phyloP scores from a whole-genome alignment of 1,140 invertebrate species.

The Caerostris darwini region DNA sequence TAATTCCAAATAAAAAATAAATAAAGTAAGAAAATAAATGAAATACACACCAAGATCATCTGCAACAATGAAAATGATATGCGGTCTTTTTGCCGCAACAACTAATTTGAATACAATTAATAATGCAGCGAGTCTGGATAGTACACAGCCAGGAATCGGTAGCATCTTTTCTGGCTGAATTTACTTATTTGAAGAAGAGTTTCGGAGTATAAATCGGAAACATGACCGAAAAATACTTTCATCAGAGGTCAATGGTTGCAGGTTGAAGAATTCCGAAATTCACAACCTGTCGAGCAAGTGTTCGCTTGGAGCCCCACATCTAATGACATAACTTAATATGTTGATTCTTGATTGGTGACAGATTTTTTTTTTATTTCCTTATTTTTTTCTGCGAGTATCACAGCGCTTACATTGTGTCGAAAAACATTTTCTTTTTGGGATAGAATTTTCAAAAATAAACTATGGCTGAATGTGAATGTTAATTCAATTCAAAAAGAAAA shows the following conservation, averaged over 20 bases:
- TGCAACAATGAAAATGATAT: constrained; percentile 80
- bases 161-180: background rate
- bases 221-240: background rate
- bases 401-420: too few relatives aligned
- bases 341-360: background rate
- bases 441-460: too few relatives aligned
- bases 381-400: background rate
- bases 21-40: constrained; percentile 3
- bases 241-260: constrained; percentile 64
- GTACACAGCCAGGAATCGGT: background rate
- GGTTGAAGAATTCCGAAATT: constrained; percentile 39
- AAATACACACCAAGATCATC: constrained; percentile 79
- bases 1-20: background rate
- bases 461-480: too few relatives aligned
- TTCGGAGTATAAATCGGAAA: background rate
- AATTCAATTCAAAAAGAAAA: too few relatives aligned
- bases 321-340: background rate
- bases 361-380: background rate
- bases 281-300: constrained; percentile 62
- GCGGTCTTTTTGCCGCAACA: constrained; percentile 35
- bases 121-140: background rate
- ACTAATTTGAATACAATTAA: background rate
- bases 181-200: background rate
- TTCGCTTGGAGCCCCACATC: constrained; percentile 12
- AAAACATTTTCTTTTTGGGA: too few relatives aligned